These are phyloP conservation scores for Muraenolepis orangiensis DNA, from an alignment of 2,797 vertebrate genomes.

Conservation along the genomic window DNA sequence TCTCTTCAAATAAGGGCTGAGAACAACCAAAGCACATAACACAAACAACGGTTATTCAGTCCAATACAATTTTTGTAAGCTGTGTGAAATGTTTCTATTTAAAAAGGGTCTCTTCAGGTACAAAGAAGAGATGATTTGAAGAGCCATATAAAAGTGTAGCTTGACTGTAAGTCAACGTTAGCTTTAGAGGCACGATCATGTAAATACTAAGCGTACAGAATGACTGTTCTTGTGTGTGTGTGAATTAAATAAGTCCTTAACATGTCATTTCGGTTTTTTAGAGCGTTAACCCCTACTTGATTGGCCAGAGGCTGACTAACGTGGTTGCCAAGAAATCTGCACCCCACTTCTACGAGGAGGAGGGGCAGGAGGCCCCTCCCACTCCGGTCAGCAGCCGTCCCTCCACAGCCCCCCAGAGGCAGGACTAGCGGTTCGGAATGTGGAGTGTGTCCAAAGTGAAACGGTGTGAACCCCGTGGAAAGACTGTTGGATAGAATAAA, in stretches of 20 bases:
- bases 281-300: slow-evolving; percentile 91
- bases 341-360: slow-evolving; percentile 91
- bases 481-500: background rate
- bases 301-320: slow-evolving; percentile 91
- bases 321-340: slow-evolving; percentile 98
- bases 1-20: background rate
- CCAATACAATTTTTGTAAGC: background rate
- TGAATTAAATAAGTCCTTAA: background rate
- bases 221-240: background rate
- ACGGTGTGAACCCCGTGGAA: background rate
- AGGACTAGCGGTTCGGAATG: background rate
- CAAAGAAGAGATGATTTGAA: background rate
- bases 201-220: no score
- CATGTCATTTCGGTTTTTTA: slow-evolving; percentile 44
- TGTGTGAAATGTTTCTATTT: background rate
- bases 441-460: background rate
- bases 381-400: slow-evolving; percentile 45
- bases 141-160: background rate
- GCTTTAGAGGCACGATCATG: background rate
- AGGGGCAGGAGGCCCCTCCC: slow-evolving; percentile 55
- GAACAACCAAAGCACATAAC: no score
- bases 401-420: slow-evolving; percentile 45
- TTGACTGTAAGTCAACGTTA: background rate
- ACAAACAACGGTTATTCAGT: background rate
- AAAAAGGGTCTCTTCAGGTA: background rate